Evolutionary conservation across 2,797 vertebrate species (phyloP), one percentile per base, ranked within the genome.

Genomic region (Melanogrammus aeglefinus): DNA sequence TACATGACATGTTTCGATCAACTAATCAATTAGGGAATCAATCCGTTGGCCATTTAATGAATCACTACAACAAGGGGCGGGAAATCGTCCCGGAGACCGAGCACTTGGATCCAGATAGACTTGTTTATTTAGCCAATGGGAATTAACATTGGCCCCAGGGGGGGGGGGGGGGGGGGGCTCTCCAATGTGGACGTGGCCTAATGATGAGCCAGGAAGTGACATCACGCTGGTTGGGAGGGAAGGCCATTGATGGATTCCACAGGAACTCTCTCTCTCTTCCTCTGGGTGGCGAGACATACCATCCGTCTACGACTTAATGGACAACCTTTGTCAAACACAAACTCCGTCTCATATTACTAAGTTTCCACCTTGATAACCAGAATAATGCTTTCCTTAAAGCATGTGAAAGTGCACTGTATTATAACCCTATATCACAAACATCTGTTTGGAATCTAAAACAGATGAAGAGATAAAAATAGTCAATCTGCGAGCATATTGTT

Each of bases 121-220:
- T 63, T 63, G n/a, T 63, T 63, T 63, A 63, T 63, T 63, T 8
- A 9, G 57, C 24, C 63, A 16, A n/a, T 24, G n/a, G 7, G 57
- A 63, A 69, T 27, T 27, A 27, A 27, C 63, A 69, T 69, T 69
- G 24, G 24, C 24, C 57, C 16, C 1, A 6, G 70, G 16, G 13
- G 13, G 21, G 2, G 4, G 0, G 70, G 16, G 13, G 13, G 21
- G 2, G 1, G 73, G 76, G 51, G 57, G 81, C 35, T 85, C 84
- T 88, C 82, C 72, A 39, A 77, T 78, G 71, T 31, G 76, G 70
- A 73, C 66, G 66, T 14, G 72, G 29, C 66, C 35, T 72, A 31
- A 79, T 89, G 89, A 92, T 91, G 91, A 89, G 86, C 10, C 86
- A 86, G 75, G 78, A 88, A 83, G 75, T 77, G 75, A 79, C 78